Evolutionary conservation across 2,113 vertebrate species (phyloP).

Genomic region (Cyphomyrus discorhynchus): DNA sequence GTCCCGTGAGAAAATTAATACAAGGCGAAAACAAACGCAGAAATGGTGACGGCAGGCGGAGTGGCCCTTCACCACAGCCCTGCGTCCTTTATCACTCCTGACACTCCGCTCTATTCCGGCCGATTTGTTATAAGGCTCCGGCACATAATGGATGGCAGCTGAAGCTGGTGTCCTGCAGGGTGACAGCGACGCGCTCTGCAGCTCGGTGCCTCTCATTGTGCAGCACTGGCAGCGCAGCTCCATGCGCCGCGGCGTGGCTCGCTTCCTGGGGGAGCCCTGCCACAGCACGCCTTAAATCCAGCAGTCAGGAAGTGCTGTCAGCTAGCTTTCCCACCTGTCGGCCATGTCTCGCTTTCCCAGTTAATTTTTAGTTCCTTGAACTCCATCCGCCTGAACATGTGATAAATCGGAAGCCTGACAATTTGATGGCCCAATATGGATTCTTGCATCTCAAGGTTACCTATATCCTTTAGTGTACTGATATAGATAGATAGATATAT

Average conservation of each 20-base stretch:
- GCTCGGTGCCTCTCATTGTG: background rate
- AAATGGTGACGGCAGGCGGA: constrained; percentile 50
- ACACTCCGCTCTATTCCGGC: constrained; percentile 55
- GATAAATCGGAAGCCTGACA: background rate
- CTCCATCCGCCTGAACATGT: background rate
- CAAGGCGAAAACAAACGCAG: constrained; percentile 50
- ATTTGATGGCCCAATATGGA: background rate
- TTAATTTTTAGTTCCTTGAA: constrained; percentile 10
- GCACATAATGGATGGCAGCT: constrained; percentile 56
- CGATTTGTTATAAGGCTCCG: constrained; percentile 46
- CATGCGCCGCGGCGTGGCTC: constrained; percentile 8
- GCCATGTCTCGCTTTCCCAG: constrained; percentile 6
- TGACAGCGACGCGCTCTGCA: constrained; percentile 39
- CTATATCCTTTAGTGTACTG: background rate
- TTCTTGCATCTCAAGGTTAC: background rate
- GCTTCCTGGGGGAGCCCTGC: background rate
- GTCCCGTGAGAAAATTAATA: constrained; percentile 50
- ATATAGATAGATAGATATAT: no score
- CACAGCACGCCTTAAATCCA: constrained; percentile 1
- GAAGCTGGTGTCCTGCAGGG: constrained; percentile 46
- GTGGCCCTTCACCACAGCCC: constrained; percentile 36
- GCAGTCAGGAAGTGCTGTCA: constrained; percentile 11
- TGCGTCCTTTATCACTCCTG: constrained; percentile 57
- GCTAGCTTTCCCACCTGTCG: background rate
- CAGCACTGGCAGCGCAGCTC: background rate